phyloP scores from a whole-genome alignment of 2,113 vertebrate species.

The Xyliphius kryptos region DNA sequence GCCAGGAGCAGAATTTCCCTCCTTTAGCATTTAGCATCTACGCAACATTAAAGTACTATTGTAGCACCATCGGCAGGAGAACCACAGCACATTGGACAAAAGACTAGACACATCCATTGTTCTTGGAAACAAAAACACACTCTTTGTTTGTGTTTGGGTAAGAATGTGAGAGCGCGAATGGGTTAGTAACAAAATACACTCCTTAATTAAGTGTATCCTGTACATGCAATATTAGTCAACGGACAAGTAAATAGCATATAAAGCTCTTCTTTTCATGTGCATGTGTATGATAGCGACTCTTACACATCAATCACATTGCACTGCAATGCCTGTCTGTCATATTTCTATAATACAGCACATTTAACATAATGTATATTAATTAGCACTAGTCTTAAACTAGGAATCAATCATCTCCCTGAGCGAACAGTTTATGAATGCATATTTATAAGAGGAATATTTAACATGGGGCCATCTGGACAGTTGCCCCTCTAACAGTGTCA shows the following conservation, averaged over 20 bases:
- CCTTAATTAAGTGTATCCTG: constrained; percentile 5
- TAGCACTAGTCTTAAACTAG: neutral
- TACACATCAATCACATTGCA: constrained; percentile 4
- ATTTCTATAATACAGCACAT: neutral
- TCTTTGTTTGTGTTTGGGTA: neutral
- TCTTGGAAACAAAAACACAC: constrained; percentile 24
- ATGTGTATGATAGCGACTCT: neutral
- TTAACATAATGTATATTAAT: constrained; percentile 13
- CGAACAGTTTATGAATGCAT: neutral
- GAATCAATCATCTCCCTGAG: neutral
- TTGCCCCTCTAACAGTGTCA: too few relatives aligned
- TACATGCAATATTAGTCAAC: constrained; percentile 1
- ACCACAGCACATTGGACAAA: constrained; percentile 40
- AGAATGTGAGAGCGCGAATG: neutral
- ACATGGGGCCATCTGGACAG: too few relatives aligned
- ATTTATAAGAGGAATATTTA: too few relatives aligned
- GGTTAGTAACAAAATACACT: constrained; percentile 12
- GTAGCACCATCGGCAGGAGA: constrained; percentile 29
- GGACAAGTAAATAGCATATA: constrained; percentile 5
- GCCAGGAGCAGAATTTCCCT: too few relatives aligned
- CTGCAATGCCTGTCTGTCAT: constrained; percentile 9
- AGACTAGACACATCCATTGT: constrained; percentile 50
- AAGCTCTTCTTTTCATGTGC: neutral
- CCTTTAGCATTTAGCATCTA: constrained; percentile 22
- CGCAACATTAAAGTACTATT: constrained; percentile 43